Percentiles rank a stretch among this genome's conserved stretches.
These are phyloP conservation scores for Typhlichthys subterraneus DNA, from an alignment of 2,797 vertebrate genomes.

Conservation along the genomic window DNA sequence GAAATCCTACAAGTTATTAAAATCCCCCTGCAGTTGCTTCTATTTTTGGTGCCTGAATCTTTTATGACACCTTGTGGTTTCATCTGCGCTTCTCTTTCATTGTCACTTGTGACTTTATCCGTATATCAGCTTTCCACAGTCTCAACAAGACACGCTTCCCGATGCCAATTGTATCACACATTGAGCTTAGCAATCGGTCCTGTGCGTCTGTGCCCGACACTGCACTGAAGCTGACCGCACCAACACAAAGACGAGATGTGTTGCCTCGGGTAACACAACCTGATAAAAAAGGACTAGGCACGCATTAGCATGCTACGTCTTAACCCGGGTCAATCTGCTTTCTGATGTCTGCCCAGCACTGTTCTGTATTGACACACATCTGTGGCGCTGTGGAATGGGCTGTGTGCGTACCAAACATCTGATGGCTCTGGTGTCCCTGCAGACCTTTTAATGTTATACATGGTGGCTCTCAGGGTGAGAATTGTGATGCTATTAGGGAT, in stretches of 20 bases:
- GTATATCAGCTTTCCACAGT: neutral
- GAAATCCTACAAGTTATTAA: slow-evolving; percentile 11
- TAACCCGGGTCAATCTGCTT: slow-evolving; percentile 9
- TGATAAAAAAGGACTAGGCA: slow-evolving; percentile 15
- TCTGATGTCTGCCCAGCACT: neutral
- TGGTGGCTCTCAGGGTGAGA: neutral
- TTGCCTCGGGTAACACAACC: slow-evolving; percentile 9
- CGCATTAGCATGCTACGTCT: neutral
- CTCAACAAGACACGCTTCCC: neutral
- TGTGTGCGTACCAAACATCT: slow-evolving; percentile 7
- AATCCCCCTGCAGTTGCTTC: slow-evolving; percentile 13
- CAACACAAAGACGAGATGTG: neutral
- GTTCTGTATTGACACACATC: slow-evolving; percentile 32
- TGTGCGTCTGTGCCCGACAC: slow-evolving; percentile 18
- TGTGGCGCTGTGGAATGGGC: slow-evolving; percentile 48
- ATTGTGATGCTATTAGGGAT: neutral
- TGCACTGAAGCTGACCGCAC: slow-evolving; percentile 14
- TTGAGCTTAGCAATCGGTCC: slow-evolving; percentile 1
- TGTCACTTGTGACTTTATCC: neutral
- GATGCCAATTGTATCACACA: slow-evolving; percentile 13
- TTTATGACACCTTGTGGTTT: neutral
- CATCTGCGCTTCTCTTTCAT: neutral
- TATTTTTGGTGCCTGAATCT: slow-evolving; percentile 16
- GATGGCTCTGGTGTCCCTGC: slow-evolving; percentile 22
- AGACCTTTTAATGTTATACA: neutral